Base-by-base conservation (phyloP, 2,888 invertebrate genomes). In the Plebejus anna region DNA sequence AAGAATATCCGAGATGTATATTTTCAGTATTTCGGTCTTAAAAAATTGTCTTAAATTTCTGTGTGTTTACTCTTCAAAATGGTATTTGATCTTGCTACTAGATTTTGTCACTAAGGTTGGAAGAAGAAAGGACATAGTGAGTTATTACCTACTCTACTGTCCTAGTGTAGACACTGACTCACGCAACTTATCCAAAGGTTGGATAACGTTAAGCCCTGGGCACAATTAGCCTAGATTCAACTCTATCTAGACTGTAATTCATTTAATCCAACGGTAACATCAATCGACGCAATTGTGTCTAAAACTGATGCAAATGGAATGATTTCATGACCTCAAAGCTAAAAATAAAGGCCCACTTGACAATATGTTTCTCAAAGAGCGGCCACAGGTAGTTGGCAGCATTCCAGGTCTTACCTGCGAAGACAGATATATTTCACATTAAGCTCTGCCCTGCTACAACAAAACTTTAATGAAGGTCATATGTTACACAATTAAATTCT, bases 321-420 rank as follows among this genome's bases (percentile, higher is more conserved):
- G 57, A 38, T 59, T 71, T 57, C 71, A 38, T 72, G 59, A 76
- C 71, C 72, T 76, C 59, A 71, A 76, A 78, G 80, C 81, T 81
- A 79, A 80, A 82, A 82, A 82, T 81, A 82, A 81, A 82, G 82
- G 81, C 80, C 78, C 78, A 84, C 80, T 79, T 81, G 82, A 82
- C 83, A 82, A 84, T 87, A 86, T 86, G 88, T 89, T 86, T 86
- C 81, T 82, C 81, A 81, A 86, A 86, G 85, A 86, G 85, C 83
- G 84, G 89, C 93, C 85, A 93, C 93, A 93, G 92, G 93, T 92
- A 89, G 93, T 92, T 92, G 92, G 93, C 91, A 87, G 81, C 79
- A 81, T 81, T 90, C 93, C 92, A 92, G 88, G 82, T 82, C 83
- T 84, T 84, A 90, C 87, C 87, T 90, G 88, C 82, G 86, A 84